These are phyloP conservation scores for Rhinopithecus roxellana DNA, from an alignment of 2,113 vertebrate genomes.

Conservation along the genomic window DNA sequence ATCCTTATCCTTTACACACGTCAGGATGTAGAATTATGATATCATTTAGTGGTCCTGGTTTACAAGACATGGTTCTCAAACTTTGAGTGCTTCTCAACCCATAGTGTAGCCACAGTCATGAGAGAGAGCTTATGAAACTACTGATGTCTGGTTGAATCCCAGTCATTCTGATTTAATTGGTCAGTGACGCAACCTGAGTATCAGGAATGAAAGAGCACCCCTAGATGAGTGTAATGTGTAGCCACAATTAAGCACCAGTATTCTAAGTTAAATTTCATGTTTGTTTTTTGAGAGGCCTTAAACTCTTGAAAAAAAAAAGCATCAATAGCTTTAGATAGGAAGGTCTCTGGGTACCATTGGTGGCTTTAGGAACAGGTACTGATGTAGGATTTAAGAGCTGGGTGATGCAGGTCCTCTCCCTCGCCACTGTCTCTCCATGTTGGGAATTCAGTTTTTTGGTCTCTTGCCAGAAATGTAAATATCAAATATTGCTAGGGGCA, in stretches of 20 bases:
- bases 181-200: neutral
- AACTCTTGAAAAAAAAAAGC: neutral
- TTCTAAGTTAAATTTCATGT: neutral
- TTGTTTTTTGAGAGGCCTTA: neutral
- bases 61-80: neutral
- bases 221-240: neutral
- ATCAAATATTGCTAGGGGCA: neutral
- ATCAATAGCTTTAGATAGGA: neutral
- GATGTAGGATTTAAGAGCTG: neutral
- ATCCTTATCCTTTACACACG: neutral
- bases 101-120: too few relatives aligned
- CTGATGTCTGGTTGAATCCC: neutral
- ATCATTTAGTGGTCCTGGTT: neutral
- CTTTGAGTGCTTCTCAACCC: neutral
- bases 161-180: neutral
- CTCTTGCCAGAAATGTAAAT: slow-evolving; percentile 26
- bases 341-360: neutral
- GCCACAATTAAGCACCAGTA: neutral
- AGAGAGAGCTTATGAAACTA: neutral
- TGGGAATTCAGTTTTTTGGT: neutral
- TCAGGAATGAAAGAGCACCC: neutral
- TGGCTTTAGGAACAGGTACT: neutral
- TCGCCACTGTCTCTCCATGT: neutral
- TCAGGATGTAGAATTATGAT: neutral
- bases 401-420: neutral